Conservation (phyloP, 2,113 vertebrate genomes). For the Lepus europaeus region DNA sequence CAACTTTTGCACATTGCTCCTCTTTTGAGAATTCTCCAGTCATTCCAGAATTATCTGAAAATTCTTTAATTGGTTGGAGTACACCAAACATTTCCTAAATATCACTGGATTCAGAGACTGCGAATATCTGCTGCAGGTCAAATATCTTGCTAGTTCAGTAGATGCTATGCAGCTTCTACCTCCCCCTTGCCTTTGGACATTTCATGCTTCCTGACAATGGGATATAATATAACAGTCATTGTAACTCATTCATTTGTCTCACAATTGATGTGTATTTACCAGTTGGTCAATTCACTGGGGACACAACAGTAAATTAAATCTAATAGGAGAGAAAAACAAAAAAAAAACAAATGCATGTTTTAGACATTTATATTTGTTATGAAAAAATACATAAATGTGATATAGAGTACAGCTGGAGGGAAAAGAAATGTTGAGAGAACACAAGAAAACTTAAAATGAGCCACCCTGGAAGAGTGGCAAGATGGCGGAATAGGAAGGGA, state of each 20-base stretch:
- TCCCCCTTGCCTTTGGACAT: not conserved
- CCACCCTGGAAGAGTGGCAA: no score
- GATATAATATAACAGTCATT: not conserved
- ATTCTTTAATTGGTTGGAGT: not conserved
- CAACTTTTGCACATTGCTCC: not conserved
- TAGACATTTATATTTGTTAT: not conserved
- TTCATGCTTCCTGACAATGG: not conserved
- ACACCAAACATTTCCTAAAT: not conserved
- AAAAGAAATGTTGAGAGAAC: not conserved
- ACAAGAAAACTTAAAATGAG: not conserved
- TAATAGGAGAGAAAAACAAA: not conserved
- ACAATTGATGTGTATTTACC: not conserved
- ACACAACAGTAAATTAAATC: not conserved
- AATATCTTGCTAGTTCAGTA: not conserved
- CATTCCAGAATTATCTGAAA: not conserved
- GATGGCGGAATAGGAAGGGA: no score
- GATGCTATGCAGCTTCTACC: not conserved
- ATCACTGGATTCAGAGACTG: not conserved
- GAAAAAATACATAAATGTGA: not conserved
- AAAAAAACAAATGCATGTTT: slow-evolving; percentile 12
- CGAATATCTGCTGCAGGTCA: not conserved
- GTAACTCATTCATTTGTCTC: not conserved
- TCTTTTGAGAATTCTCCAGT: not conserved
- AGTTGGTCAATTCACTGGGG: not conserved
- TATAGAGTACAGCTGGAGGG: not conserved